These are phyloP conservation scores for Nesometra sesokonis DNA, from an alignment of 35 echinoderm and acorn worm species.

Conservation along the genomic window DNA sequence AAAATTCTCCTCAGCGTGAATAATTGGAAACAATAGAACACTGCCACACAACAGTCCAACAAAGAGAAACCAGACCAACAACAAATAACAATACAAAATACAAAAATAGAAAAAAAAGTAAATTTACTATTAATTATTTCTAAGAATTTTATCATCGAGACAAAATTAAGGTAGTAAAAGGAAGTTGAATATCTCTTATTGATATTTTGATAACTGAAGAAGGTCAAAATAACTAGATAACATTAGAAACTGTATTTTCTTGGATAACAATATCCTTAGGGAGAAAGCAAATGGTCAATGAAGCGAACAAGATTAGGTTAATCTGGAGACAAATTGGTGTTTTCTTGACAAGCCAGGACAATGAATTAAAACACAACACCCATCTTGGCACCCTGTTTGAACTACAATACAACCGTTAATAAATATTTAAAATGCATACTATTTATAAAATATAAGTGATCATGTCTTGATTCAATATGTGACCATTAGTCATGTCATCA, in stretches of 20 bases:
- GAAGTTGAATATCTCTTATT: not conserved
- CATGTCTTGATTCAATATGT: too few relatives aligned
- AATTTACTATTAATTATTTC: too few relatives aligned
- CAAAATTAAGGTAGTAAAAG: not conserved
- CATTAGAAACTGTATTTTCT: too few relatives aligned
- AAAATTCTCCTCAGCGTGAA: not conserved
- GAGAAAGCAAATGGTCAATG: not conserved
- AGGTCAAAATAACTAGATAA: not conserved
- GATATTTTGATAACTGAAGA: not conserved
- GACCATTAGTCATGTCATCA: too few relatives aligned
- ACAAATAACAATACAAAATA: not conserved
- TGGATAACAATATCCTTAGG: not conserved
- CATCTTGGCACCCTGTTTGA: too few relatives aligned
- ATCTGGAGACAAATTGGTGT: too few relatives aligned
- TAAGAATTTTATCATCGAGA: not conserved
- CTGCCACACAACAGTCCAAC: not conserved
- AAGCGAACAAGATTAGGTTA: not conserved
- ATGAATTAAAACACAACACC: too few relatives aligned
- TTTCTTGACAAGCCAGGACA: too few relatives aligned
- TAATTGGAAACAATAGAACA: not conserved
- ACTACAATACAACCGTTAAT: too few relatives aligned
- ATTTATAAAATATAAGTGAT: too few relatives aligned
- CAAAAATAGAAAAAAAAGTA: not conserved
- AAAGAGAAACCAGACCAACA: not conserved
- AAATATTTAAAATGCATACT: too few relatives aligned